Conservation (phyloP, 1,140 invertebrate genomes). For the Sesamia nonagrioides region DNA sequence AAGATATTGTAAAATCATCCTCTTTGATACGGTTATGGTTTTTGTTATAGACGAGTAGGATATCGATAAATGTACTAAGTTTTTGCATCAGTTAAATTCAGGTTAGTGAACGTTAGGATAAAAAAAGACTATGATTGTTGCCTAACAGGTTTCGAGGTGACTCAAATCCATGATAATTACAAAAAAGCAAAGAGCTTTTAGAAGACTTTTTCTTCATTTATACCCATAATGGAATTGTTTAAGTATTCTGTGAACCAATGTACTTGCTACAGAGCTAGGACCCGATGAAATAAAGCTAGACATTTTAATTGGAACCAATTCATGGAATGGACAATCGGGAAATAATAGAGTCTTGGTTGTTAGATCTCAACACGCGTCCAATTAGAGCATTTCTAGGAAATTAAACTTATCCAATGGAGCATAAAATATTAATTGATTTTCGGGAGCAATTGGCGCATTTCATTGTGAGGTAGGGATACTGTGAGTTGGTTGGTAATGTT, state of each 20-base stretch:
- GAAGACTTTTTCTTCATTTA: not conserved
- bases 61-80: conserved; percentile 26
- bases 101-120: not conserved
- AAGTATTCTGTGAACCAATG: not conserved
- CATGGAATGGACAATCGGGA: not conserved
- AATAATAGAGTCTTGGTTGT: not conserved
- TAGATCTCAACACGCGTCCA: not conserved
- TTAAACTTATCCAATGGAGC: too few species aligned
- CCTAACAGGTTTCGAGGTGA: not conserved
- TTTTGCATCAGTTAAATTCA: conserved; percentile 18
- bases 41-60: conserved; percentile 10
- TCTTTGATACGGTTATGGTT: conserved; percentile 24
- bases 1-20: conserved; percentile 30
- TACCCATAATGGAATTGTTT: not conserved
- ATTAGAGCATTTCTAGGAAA: not conserved
- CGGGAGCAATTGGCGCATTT: too few species aligned
- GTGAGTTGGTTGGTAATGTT: too few species aligned
- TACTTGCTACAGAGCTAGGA: not conserved
- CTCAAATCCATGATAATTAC: not conserved
- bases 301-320: conserved; percentile 9
- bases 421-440: too few species aligned
- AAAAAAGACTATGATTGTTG: not conserved
- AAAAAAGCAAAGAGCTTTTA: not conserved
- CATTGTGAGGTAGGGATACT: too few species aligned
- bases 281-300: not conserved